These are phyloP conservation scores for Vulpes vulpes DNA, from an alignment of 2,113 vertebrate genomes.

Conservation along the genomic window DNA sequence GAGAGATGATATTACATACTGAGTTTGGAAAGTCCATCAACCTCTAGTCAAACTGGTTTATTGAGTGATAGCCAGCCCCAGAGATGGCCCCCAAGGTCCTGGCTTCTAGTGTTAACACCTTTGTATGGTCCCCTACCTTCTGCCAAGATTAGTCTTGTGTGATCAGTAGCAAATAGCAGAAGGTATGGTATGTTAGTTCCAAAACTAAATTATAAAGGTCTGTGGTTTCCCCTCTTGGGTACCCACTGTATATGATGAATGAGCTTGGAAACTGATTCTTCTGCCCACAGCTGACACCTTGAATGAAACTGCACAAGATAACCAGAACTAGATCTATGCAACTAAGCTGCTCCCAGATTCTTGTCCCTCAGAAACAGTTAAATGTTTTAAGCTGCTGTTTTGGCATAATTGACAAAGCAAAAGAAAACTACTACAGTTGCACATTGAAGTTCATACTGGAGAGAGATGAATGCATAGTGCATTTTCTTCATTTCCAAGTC, in stretches of 20 bases:
- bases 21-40: neutral
- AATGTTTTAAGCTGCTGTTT: neutral
- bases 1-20: neutral
- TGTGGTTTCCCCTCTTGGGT: neutral
- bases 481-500: neutral
- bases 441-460: neutral
- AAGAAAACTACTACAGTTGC: neutral
- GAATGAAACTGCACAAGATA: neutral
- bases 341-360: neutral
- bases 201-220: neutral
- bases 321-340: neutral
- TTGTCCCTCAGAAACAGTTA: neutral
- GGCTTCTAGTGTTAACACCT: neutral
- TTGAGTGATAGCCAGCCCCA: neutral
- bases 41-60: neutral
- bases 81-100: neutral
- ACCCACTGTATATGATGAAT: neutral
- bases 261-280: neutral
- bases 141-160: constrained; percentile 13
- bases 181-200: neutral
- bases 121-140: neutral
- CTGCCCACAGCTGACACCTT: neutral
- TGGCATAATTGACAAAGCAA: neutral
- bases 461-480: neutral
- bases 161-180: neutral